phyloP scores from a whole-genome alignment of 2,797 vertebrate species.

The Esox masquinongy region DNA sequence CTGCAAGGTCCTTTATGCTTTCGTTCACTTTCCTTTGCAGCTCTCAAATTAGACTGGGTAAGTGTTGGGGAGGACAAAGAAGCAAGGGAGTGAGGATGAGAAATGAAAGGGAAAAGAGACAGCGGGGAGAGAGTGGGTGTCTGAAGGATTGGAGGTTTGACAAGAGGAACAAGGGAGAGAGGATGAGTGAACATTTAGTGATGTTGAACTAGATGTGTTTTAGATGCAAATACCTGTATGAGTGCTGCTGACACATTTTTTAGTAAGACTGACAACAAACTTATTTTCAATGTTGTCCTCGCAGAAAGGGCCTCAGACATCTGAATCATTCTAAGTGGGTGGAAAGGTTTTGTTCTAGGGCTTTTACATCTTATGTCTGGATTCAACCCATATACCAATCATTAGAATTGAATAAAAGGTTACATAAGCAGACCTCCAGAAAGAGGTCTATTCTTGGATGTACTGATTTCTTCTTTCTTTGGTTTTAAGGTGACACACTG shows the following conservation, averaged over 20 bases:
- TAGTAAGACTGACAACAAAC: background rate
- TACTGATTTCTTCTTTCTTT: background rate
- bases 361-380: background rate
- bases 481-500: background rate
- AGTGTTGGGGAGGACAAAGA: background rate
- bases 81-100: background rate
- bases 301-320: background rate
- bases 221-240: background rate
- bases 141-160: background rate
- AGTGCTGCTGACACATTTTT: background rate
- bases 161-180: background rate
- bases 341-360: background rate
- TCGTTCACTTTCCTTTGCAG: background rate
- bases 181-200: background rate
- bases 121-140: background rate
- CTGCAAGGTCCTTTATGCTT: background rate
- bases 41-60: background rate
- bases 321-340: background rate
- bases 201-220: background rate
- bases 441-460: background rate
- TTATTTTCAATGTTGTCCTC: no score
- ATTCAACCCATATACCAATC: background rate
- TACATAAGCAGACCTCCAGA: background rate
- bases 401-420: background rate
- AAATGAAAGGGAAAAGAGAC: background rate